A percentile compares a stretch with the other conserved stretches of the same genome.
These are phyloP conservation scores for Botia kubotai DNA, from an alignment of 2,797 vertebrate genomes.

Conservation along the genomic window DNA sequence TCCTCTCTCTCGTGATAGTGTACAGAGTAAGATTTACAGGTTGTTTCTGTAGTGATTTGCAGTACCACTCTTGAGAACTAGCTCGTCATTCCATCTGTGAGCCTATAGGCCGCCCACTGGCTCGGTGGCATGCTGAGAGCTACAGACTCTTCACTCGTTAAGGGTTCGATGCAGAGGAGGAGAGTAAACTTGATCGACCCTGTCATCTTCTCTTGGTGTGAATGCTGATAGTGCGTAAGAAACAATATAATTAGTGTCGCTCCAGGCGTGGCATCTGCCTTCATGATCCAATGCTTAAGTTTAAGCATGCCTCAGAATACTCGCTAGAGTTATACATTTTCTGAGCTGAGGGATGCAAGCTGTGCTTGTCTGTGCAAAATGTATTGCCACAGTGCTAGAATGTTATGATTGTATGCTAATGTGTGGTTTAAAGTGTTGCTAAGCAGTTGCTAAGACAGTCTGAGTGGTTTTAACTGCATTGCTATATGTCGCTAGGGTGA, in stretches of 20 bases:
- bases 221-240: constrained; percentile 14
- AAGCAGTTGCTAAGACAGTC: neutral
- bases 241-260: constrained; percentile 20
- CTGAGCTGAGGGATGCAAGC: neutral
- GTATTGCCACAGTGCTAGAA: too few relatives aligned
- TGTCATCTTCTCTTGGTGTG: constrained; percentile 9
- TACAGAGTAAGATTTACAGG: constrained; percentile 50
- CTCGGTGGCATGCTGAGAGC: neutral
- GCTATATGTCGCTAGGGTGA: too few relatives aligned
- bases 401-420: too few relatives aligned
- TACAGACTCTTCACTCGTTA: constrained; percentile 24
- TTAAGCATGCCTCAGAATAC: neutral
- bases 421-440: neutral
- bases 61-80: constrained; percentile 9
- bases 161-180: constrained; percentile 33
- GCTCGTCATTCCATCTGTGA: constrained; percentile 32
- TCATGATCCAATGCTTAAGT: neutral
- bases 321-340: neutral
- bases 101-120: constrained; percentile 25
- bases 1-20: constrained; percentile 37
- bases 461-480: neutral
- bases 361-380: neutral
- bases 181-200: constrained; percentile 44
- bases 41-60: constrained; percentile 44
- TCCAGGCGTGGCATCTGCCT: neutral